Percentiles rank a stretch among this genome's conserved stretches.
These are phyloP conservation scores for Muntiacus muntjak DNA, from an alignment of 2,113 vertebrate species.

Conservation along the genomic window DNA sequence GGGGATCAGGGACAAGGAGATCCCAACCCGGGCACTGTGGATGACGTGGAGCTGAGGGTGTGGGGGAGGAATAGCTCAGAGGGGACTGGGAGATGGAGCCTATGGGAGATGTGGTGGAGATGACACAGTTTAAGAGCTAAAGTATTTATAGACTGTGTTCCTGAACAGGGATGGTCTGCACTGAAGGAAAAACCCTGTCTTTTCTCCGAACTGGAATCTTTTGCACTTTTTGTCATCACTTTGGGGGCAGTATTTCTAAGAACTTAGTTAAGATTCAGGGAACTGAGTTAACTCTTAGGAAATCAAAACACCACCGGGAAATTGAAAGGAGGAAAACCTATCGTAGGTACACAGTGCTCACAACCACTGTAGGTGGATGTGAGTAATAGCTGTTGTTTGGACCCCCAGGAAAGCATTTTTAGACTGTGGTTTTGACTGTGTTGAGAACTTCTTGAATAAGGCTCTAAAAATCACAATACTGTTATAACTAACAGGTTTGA, in stretches of 20 bases:
- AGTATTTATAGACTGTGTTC: neutral
- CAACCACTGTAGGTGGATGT: neutral
- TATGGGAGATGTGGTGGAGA: neutral
- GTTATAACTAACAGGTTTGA: neutral
- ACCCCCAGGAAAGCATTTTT: neutral
- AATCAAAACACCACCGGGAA: neutral
- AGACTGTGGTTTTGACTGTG: neutral
- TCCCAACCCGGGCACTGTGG: neutral
- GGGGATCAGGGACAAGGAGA: neutral
- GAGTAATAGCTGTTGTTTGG: neutral
- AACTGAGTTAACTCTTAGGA: neutral
- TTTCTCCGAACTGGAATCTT: neutral
- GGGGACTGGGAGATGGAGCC: neutral
- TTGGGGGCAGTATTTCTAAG: neutral
- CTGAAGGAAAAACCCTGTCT: neutral
- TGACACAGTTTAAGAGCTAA: neutral
- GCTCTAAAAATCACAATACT: neutral
- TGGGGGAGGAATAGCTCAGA: neutral
- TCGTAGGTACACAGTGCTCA: neutral
- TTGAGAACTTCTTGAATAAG: neutral
- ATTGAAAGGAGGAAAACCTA: neutral
- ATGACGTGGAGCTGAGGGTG: neutral
- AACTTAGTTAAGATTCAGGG: neutral
- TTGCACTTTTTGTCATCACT: neutral
- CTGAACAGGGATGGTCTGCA: neutral